Evolutionary conservation across 2,888 invertebrate species (phyloP).

Genomic region (Ellobium chinense): DNA sequence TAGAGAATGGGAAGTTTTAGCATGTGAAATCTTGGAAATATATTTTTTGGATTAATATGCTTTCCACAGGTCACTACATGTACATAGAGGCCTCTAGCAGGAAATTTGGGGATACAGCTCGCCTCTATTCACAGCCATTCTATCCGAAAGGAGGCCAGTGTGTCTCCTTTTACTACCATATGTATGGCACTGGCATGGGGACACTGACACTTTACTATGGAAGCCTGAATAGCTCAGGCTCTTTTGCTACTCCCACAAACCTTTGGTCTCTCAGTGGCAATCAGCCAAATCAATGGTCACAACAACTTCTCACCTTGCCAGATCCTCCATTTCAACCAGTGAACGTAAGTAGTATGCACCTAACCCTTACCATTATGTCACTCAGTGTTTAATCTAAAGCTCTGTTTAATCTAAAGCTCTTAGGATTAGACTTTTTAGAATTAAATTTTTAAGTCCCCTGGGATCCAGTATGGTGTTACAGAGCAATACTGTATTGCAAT

Average conservation of each 20-base stretch:
- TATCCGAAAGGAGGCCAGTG: conserved; percentile 63
- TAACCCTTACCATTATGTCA: too few relatives aligned
- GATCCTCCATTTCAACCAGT: conserved; percentile 47
- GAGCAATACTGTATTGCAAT: too few relatives aligned
- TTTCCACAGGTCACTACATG: conserved; percentile 69
- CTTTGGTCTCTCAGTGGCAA: conserved; percentile 66
- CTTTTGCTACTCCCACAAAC: conserved; percentile 54
- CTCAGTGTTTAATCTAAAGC: too few relatives aligned
- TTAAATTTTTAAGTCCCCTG: too few relatives aligned
- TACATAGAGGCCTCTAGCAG: conserved; percentile 69
- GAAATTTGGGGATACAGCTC: conserved; percentile 59
- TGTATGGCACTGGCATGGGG: conserved; percentile 74
- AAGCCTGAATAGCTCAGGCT: conserved; percentile 60
- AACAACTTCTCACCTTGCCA: conserved; percentile 57
- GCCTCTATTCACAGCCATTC: conserved; percentile 67
- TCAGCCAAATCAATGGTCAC: conserved; percentile 71
- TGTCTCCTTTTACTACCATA: conserved; percentile 75
- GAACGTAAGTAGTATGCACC: conserved; percentile 68
- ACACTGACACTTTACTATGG: conserved; percentile 64
- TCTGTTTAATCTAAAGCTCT: too few relatives aligned
- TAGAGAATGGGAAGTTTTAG: too few relatives aligned
- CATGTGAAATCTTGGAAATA: too few relatives aligned
- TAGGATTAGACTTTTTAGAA: too few relatives aligned
- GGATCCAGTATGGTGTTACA: too few relatives aligned
- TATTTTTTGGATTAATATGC: too few relatives aligned